Evolutionary conservation across 2,888 invertebrate species (phyloP).

Genomic region (Bibio marci): DNA sequence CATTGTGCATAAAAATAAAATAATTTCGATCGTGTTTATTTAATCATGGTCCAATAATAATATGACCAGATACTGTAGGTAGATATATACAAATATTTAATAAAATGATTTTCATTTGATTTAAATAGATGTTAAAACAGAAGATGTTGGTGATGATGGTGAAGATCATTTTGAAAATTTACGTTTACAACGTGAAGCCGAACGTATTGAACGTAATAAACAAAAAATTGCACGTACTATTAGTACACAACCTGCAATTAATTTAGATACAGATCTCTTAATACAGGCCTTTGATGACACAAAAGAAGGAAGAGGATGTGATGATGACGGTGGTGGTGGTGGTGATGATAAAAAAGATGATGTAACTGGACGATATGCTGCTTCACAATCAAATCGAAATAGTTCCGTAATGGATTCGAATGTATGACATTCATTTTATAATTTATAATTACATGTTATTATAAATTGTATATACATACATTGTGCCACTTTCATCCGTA

Average conservation of each 20-base stretch:
- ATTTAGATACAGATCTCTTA: not conserved
- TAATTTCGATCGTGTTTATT: no score
- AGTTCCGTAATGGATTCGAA: no score
- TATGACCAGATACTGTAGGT: not conserved
- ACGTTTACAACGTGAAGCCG: slow-evolving; percentile 48
- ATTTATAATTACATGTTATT: no score
- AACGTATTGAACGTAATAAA: slow-evolving; percentile 42
- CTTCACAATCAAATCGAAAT: no score
- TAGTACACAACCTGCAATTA: slow-evolving; percentile 15
- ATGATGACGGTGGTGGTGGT: no score
- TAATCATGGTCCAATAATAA: not conserved
- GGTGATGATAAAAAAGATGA: no score
- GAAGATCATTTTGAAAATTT: slow-evolving; percentile 56
- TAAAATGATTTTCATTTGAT: not conserved
- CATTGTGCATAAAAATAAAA: no score
- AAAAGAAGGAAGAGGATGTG: no score
- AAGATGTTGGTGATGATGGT: slow-evolving; percentile 10
- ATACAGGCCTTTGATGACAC: not conserved
- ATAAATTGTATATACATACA: no score
- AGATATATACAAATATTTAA: not conserved
- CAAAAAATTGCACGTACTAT: slow-evolving; percentile 40
- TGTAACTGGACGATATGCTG: no score
- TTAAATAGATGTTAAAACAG: not conserved
- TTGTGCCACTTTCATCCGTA: no score
- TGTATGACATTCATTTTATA: no score